Conservation (phyloP, 2,797 vertebrate genomes). For the Argya squamiceps region DNA sequence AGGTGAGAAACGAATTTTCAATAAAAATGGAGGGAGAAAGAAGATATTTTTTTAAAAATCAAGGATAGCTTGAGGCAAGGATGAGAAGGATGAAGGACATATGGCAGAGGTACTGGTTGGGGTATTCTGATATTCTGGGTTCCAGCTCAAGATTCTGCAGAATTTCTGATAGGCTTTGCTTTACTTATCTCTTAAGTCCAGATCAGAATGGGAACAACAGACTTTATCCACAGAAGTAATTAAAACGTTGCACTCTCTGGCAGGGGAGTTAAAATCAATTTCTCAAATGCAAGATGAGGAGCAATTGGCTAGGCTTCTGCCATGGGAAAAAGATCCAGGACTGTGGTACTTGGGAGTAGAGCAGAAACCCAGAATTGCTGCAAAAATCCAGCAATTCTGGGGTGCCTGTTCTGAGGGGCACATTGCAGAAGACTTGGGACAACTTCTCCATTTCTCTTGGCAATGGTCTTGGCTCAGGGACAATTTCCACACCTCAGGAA, state of each 20-base stretch:
- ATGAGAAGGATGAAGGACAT: not conserved
- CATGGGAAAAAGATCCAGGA: not conserved
- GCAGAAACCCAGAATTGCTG: not conserved
- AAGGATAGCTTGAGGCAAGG: not conserved
- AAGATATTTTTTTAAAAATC: not conserved
- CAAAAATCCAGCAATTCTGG: not conserved
- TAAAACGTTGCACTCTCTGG: conserved; percentile 56
- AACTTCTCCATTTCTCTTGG: not conserved
- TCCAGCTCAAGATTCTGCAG: conserved; percentile 12
- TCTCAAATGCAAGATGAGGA: conserved; percentile 21
- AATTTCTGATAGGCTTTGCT: conserved; percentile 45
- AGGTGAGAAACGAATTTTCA: not conserved
- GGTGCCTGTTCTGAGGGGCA: not conserved
- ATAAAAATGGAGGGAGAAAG: not conserved
- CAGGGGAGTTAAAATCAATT: conserved; percentile 60
- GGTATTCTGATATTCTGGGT: not conserved
- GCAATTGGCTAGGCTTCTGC: not conserved
- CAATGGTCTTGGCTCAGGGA: not conserved
- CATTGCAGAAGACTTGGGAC: not conserved
- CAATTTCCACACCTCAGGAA: not conserved
- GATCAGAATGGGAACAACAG: conserved; percentile 44
- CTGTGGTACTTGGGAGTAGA: not conserved
- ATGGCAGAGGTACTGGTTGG: not conserved
- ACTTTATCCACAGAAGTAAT: conserved; percentile 59
- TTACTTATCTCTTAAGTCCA: conserved; percentile 54